These are phyloP conservation scores for Trachelus tabidus DNA, from an alignment of 2,888 invertebrate species.

Conservation along the genomic window DNA sequence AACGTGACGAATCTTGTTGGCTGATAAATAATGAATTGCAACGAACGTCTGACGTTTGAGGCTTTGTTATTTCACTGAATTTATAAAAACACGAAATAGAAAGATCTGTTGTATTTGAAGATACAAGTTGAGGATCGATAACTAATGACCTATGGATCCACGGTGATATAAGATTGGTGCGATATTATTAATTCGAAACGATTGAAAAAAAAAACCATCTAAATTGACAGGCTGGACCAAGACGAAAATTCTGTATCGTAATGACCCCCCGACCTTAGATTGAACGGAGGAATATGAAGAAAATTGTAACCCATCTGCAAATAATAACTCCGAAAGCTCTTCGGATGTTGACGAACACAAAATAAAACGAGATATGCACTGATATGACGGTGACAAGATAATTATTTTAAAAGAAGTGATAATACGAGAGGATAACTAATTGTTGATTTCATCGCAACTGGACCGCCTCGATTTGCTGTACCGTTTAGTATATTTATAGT, in stretches of 20 bases:
- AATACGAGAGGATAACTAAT: slow-evolving; percentile 11
- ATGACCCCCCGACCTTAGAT: background rate
- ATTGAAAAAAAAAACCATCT: background rate
- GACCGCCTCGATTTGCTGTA: background rate
- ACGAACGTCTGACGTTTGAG: too few relatives aligned
- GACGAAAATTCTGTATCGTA: background rate
- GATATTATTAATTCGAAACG: too few relatives aligned
- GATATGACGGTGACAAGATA: background rate
- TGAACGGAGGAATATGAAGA: background rate
- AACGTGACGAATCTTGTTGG: background rate
- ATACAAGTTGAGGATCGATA: background rate
- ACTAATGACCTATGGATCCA: too few relatives aligned
- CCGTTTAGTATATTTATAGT: background rate
- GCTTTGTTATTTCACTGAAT: background rate
- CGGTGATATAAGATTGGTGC: too few relatives aligned
- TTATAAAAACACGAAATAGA: background rate
- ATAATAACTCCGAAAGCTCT: background rate
- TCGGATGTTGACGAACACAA: too few relatives aligned
- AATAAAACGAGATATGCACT: background rate
- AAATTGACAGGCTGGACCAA: background rate
- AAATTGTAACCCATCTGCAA: background rate
- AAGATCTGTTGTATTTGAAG: background rate
- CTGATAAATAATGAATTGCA: background rate
- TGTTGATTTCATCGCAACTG: slow-evolving; percentile 12
- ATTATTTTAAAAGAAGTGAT: background rate